Evolutionary conservation across 2,888 invertebrate genomes (phyloP), one percentile per base, ranked within the genome.

Genomic region (Dicranocentrus wangi): DNA sequence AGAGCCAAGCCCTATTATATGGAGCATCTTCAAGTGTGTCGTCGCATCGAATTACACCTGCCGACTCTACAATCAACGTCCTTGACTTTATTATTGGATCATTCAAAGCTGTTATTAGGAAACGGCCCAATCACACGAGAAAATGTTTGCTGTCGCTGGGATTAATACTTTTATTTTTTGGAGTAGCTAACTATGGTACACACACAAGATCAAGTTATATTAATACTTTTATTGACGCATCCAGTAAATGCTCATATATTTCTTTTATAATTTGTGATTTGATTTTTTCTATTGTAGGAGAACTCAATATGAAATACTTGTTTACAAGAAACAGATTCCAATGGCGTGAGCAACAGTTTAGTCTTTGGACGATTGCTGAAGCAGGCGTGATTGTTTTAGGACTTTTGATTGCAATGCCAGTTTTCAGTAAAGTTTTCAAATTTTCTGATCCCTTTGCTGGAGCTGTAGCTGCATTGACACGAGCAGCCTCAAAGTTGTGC

Each of bases 271-370:
- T 32, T 32, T 32, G 32, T 32, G 10, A 32, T 32, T 32, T 32
- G 3, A 32, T 32, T 3, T 32, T 32, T 32, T 32, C 3, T 10
- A 10, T 69, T 61, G 17, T 51, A 86, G 87, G 87, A 17, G 87
- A 87, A 75, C 32, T 60, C 5, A 87, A 82, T 61, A 84, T 87
- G 85, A 87, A 85, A 63, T 87, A 87, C 61, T 71, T 87, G 2
- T 87, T 85, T 68, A 86, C 86, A 5, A 28, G 87, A 43, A 87
- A 83, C 58, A 84, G 71, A 66, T 87, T 87, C 61, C 83, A 84
- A 43, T 87, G 87, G 87, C 72, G 87, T 53, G 87, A 87, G 55
- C 80, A 83, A 55, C 82, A 87, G 32, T 87, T 86, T 43, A 86
- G 87, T 55, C 21, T 60, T 3, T 87, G 87, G 87, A 84, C 83